A percentile compares a stretch with the other conserved stretches of the same genome.
Conservation (phyloP, 2,113 vertebrate species). For the Lichenostomus cassidix region DNA sequence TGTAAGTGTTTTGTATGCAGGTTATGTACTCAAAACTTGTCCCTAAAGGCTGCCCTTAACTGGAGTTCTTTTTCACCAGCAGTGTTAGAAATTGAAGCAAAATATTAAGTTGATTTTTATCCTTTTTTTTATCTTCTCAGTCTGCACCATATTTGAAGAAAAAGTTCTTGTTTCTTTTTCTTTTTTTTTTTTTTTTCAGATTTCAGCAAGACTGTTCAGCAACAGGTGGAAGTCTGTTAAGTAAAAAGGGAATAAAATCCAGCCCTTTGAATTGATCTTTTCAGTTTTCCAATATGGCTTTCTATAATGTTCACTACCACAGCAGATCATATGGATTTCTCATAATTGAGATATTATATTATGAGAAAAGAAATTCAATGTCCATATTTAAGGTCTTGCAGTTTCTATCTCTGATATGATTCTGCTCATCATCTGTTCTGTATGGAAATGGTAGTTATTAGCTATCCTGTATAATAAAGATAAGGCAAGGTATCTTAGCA, state of each 20-base stretch:
- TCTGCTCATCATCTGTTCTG: not conserved
- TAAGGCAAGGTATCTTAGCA: not conserved
- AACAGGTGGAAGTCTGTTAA: not conserved
- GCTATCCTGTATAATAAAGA: not conserved
- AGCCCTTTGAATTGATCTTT: not conserved
- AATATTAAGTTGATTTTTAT: not conserved
- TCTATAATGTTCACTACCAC: not conserved
- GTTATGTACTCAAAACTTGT: not conserved
- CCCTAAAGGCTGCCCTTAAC: not conserved
- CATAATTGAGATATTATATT: not conserved
- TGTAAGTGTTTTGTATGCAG: not conserved
- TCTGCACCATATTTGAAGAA: not conserved
- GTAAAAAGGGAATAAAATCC: not conserved
- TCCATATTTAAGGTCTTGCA: not conserved
- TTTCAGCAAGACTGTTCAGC: not conserved
- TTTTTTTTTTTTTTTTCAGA: not conserved
- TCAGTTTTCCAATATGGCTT: not conserved
- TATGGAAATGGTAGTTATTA: not conserved
- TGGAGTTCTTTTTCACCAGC: not conserved
- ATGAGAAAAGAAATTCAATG: not conserved
- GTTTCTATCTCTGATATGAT: not conserved
- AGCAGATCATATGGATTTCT: not conserved
- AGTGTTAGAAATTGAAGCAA: not conserved
- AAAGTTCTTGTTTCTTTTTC: accelerated
- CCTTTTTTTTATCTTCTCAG: not conserved